Base-by-base conservation (phyloP, 2,888 invertebrate genomes). In the Aphidoletes aphidimyza region DNA sequence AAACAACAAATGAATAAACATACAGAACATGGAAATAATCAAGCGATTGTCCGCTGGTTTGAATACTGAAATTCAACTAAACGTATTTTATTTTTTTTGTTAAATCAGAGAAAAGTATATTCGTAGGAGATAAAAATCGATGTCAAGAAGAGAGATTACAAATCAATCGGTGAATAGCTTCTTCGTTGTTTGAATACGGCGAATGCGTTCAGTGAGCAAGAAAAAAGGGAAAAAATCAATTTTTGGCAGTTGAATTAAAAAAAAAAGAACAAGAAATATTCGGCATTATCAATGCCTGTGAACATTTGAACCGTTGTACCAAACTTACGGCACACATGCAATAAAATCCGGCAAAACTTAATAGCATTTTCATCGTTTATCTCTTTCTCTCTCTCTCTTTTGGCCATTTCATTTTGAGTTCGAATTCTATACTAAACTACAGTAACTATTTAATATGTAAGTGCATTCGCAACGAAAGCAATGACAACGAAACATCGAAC, bases 381-480 rank as follows among this genome's bases (percentile, higher is more conserved):
- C 8, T 42, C 8, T 42, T 42, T 14, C 19, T 47, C 19, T 6
- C 47, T n/a, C n/a, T n/a, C 6, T 9, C 42, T 42, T 9, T 42
- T 14, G 42, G 42, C 42, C 14, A 6, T 42, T 42, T 9, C 6
- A 42, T 42, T 9, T 6, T 54, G 54, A 22, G 26, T 47, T 42
- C 11, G 8, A 19, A 49, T 22, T 22, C 22, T 54, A n/a, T 54
- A 47, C 19, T 17, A 5, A 54, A 22, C 26, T n/a, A 30, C 14
- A 69, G 69, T 30, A 69, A 34, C 69, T 69, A 69, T 69, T 69
- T 30, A 69, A 69, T 69, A 69, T 69, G 14, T 26, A 30, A 30
- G 9, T 11, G 69, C 30, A 69, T 69, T 30, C 9, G 69, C 5
- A 30, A 30, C 9, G 69, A 30, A 19, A 30, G 69, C 69, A 69